A percentile compares a stretch with the other conserved stretches of the same genome.
phyloP scores from a whole-genome alignment of 2,888 invertebrate species.

The Hypena proboscidalis region DNA sequence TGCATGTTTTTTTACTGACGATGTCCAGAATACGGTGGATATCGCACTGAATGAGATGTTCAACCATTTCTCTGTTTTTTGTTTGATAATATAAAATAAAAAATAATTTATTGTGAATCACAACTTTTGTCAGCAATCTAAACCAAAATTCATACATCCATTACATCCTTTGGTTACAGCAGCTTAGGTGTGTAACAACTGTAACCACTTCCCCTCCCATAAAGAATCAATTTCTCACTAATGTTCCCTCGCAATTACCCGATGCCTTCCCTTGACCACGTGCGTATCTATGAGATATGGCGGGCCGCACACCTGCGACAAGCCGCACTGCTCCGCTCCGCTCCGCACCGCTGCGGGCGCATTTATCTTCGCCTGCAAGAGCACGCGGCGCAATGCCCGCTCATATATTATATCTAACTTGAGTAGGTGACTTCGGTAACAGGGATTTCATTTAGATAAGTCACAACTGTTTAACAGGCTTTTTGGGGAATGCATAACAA shows the following conservation, averaged over 20 bases:
- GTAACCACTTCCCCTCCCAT: too few relatives aligned
- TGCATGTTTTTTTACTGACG: conserved; percentile 3
- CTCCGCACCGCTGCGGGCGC: conserved; percentile 30
- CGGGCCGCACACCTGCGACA: conserved; percentile 48
- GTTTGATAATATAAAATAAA: too few relatives aligned
- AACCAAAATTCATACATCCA: too few relatives aligned
- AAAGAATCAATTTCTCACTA: conserved; percentile 21
- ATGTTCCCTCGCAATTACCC: conserved; percentile 29
- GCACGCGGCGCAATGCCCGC: conserved; percentile 29
- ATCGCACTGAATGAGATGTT: neutral
- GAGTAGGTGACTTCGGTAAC: conserved; percentile 18
- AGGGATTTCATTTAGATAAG: conserved; percentile 7
- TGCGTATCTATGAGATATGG: conserved; percentile 42
- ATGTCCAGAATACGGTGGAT: neutral
- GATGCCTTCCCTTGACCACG: conserved; percentile 28
- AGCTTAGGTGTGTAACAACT: too few relatives aligned
- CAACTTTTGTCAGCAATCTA: too few relatives aligned
- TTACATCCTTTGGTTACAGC: too few relatives aligned
- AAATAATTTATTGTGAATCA: too few relatives aligned
- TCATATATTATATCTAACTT: conserved; percentile 29
- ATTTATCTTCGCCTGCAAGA: conserved; percentile 59
- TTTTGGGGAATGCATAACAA: too few relatives aligned
- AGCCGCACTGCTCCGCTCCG: conserved; percentile 36
- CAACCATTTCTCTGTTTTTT: neutral
- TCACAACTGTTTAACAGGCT: too few relatives aligned